Conservation (phyloP, 64 coral and sea anemone species). For the Montipora sp. region DNA sequence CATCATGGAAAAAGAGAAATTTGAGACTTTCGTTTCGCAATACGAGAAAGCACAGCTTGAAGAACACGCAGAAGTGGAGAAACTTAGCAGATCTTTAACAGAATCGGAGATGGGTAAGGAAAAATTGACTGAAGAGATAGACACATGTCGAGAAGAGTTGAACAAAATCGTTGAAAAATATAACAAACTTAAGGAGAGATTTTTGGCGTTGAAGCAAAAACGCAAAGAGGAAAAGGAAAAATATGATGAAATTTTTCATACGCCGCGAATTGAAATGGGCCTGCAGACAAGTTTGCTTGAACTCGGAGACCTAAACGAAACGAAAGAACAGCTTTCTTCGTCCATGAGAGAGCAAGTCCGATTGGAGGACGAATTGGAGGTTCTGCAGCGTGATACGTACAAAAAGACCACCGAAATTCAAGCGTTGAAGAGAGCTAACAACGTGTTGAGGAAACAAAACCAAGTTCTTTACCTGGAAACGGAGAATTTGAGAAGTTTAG, state of each 20-base stretch:
- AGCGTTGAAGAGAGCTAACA: conserved; percentile 82
- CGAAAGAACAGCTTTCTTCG: conserved; percentile 58
- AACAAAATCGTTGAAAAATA: conserved; percentile 84
- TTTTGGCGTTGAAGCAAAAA: conserved; percentile 72
- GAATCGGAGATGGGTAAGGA: conserved; percentile 86
- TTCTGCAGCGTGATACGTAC: conserved; percentile 56
- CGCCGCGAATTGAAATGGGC: conserved; percentile 81
- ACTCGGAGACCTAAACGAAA: conserved; percentile 66
- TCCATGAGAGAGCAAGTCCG: conserved; percentile 67
- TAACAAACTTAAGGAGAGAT: conserved; percentile 74
- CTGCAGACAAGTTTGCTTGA: conserved; percentile 81
- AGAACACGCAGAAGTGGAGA: conserved; percentile 77
- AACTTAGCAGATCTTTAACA: conserved; percentile 82
- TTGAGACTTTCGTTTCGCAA: not conserved
- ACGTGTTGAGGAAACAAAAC: conserved; percentile 89
- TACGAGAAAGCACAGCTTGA: conserved; percentile 43
- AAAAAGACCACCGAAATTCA: conserved; percentile 72
- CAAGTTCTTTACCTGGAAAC: conserved; percentile 92
- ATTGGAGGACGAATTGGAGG: conserved; percentile 71
- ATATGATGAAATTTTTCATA: conserved; percentile 67
- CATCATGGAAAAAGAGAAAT: conserved; percentile 29
- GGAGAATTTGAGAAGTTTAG: conserved; percentile 71
- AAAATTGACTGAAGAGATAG: conserved; percentile 75
- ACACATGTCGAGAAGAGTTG: conserved; percentile 61
- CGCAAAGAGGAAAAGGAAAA: conserved; percentile 82